Evolutionary conservation across 2,888 invertebrate species (phyloP).

Genomic region (Sthenelais limicola): DNA sequence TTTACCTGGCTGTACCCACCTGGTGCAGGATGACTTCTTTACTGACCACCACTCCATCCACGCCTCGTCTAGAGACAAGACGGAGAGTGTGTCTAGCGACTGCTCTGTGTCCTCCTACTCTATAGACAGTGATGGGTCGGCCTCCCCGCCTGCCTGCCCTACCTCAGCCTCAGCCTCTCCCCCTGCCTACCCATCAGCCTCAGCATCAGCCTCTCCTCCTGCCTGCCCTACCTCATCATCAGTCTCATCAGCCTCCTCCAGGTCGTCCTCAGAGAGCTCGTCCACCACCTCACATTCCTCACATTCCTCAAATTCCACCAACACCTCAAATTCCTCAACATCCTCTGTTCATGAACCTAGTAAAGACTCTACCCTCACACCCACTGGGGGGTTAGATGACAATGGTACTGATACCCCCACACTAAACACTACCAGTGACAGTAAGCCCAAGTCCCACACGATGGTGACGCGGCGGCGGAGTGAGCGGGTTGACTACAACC

Average conservation of each 20-base stretch:
- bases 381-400: too few species aligned
- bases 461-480: conserved; percentile 29
- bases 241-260: too few species aligned
- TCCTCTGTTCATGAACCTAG: too few species aligned
- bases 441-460: background rate
- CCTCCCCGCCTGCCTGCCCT: too few species aligned
- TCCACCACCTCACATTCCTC: background rate
- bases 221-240: too few species aligned
- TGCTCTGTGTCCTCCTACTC: background rate
- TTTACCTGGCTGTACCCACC: background rate
- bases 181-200: too few species aligned
- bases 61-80: conserved; percentile 14
- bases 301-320: too few species aligned
- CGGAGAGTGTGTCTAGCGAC: conserved; percentile 29
- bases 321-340: too few species aligned
- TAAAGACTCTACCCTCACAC: too few species aligned
- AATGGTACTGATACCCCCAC: too few species aligned
- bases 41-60: background rate
- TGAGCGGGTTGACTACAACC: conserved; percentile 76
- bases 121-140: background rate
- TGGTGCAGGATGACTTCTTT: background rate
- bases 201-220: too few species aligned
- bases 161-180: too few species aligned
- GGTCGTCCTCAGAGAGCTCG: conserved; percentile 21
- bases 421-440: background rate